Conservation (phyloP, 1,140 invertebrate species). For the Latrodectus geometricus region DNA sequence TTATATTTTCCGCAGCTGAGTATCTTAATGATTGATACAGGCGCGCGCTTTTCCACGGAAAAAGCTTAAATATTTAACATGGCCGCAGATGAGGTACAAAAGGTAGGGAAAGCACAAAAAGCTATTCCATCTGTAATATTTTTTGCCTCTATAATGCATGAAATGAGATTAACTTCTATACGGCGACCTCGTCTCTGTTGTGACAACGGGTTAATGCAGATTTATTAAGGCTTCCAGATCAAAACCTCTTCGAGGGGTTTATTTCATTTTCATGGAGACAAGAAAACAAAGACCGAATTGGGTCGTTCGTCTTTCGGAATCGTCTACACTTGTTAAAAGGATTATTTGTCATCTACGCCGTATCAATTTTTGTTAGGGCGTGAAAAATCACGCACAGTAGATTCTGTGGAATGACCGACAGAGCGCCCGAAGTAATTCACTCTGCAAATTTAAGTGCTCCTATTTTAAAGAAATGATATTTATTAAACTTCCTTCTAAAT, state of each 20-base stretch:
- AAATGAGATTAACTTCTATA: constrained; percentile 46
- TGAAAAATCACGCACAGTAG: not conserved
- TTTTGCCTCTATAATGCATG: constrained; percentile 59
- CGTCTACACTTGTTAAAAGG: constrained; percentile 29
- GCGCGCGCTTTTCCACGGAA: constrained; percentile 28
- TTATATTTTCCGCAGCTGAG: constrained; percentile 57
- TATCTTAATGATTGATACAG: constrained; percentile 59
- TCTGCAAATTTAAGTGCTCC: too few species aligned
- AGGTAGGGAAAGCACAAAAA: constrained; percentile 42
- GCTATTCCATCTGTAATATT: constrained; percentile 58
- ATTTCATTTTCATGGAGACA: constrained; percentile 50
- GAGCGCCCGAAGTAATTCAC: too few species aligned
- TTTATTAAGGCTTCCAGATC: constrained; percentile 55
- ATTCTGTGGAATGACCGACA: too few species aligned
- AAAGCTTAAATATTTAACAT: constrained; percentile 61
- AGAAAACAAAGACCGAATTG: constrained; percentile 19
- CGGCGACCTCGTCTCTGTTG: not conserved
- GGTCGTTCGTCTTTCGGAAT: constrained; percentile 28
- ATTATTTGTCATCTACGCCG: constrained; percentile 13
- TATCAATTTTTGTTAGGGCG: constrained; percentile 18
- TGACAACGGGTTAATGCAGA: constrained; percentile 59
- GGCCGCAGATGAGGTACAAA: constrained; percentile 45
- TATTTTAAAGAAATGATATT: too few species aligned
- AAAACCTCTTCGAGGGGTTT: constrained; percentile 48
- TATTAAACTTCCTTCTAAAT: too few species aligned